Conservation (phyloP, 2,888 invertebrate genomes). For the Melanophora roralis region DNA sequence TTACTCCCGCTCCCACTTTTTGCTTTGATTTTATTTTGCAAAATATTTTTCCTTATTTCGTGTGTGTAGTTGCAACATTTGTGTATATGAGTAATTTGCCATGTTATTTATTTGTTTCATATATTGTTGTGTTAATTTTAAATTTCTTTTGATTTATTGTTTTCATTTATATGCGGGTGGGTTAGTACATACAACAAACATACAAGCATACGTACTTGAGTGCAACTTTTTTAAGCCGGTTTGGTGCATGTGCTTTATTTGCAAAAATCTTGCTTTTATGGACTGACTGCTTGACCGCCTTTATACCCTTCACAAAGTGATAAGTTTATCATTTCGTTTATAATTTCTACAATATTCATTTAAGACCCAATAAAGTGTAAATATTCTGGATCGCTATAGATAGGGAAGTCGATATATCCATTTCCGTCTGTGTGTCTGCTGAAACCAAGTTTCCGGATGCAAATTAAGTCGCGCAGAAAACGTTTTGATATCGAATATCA, state of each 20-base stretch:
- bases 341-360: too few species aligned
- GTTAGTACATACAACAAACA: constrained; percentile 24
- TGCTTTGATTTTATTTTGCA: neutral
- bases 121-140: constrained; percentile 60
- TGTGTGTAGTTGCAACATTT: constrained; percentile 31
- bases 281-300: too few species aligned
- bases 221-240: neutral
- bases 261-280: constrained; percentile 1
- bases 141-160: constrained; percentile 60
- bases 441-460: too few species aligned
- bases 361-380: too few species aligned
- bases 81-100: constrained; percentile 51
- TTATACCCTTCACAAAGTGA: too few species aligned
- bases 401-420: too few species aligned
- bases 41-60: neutral
- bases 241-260: neutral
- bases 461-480: too few species aligned
- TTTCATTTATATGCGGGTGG: constrained; percentile 61
- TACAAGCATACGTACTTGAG: neutral
- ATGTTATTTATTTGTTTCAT: constrained; percentile 61
- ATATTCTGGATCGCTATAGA: too few species aligned
- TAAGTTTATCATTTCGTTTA: too few species aligned
- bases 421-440: too few species aligned
- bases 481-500: too few species aligned
- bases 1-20: neutral